Evolutionary conservation across 2,888 invertebrate species (phyloP).

Genomic region (Eupithecia exiguata): DNA sequence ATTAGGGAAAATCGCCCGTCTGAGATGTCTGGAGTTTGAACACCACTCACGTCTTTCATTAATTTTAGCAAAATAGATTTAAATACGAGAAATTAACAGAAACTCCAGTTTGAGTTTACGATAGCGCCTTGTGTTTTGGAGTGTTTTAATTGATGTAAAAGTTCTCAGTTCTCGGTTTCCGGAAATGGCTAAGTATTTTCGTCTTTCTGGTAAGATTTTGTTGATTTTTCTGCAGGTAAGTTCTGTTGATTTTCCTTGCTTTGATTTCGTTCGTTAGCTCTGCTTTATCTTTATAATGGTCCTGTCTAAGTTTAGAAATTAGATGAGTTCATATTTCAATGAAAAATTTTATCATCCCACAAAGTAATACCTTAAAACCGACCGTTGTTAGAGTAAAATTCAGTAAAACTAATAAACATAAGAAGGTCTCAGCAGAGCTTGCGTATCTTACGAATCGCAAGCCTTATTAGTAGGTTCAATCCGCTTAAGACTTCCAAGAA

Average conservation of each 20-base stretch:
- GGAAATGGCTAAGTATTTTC: constrained; percentile 5
- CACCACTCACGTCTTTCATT: constrained; percentile 64
- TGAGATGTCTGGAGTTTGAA: constrained; percentile 42
- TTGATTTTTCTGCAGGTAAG: neutral
- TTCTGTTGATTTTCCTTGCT: neutral
- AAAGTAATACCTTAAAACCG: neutral
- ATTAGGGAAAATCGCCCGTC: constrained; percentile 54
- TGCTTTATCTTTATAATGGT: neutral
- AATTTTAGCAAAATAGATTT: constrained; percentile 67
- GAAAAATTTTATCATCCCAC: neutral
- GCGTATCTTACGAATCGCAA: constrained; percentile 17
- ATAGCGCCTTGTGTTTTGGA: constrained; percentile 34
- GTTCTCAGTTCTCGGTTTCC: constrained; percentile 11
- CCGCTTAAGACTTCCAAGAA: constrained; percentile 18
- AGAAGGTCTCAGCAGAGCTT: constrained; percentile 13
- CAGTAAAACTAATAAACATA: neutral
- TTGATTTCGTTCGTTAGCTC: neutral
- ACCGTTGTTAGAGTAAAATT: neutral
- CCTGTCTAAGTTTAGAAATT: neutral
- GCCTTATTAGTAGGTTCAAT: constrained; percentile 17
- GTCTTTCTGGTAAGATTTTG: neutral
- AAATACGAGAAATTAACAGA: constrained; percentile 63
- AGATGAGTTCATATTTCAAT: neutral
- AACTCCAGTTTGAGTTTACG: constrained; percentile 48
- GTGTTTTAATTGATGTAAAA: constrained; percentile 32